Evolutionary conservation across 2,888 invertebrate genomes (phyloP).

Genomic region (Campaea margaritaria): DNA sequence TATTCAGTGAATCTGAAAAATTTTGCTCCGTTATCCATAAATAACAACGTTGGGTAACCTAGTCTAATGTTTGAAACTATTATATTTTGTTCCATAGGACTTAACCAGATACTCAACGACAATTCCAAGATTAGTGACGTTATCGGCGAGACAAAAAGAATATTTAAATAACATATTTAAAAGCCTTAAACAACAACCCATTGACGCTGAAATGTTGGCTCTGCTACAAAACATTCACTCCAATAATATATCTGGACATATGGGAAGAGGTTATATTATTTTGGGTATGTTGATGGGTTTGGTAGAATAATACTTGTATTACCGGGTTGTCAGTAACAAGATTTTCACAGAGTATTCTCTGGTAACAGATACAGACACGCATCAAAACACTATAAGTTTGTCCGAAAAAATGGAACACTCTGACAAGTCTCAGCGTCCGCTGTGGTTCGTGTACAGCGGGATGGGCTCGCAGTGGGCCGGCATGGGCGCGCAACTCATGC

Average conservation of each 20-base stretch:
- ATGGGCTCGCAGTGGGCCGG: constrained; percentile 1
- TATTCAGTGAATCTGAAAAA: no score
- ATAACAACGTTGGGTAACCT: no score
- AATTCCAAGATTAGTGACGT: constrained; percentile 62
- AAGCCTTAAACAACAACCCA: constrained; percentile 58
- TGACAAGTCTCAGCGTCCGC: not conserved
- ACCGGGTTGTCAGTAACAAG: no score
- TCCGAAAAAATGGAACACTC: constrained; percentile 56
- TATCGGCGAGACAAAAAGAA: constrained; percentile 65
- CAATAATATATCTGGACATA: constrained; percentile 60
- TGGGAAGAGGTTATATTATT: constrained; percentile 68
- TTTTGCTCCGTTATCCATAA: no score
- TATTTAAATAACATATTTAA: constrained; percentile 56
- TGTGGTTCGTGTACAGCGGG: constrained; percentile 2
- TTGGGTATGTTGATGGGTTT: constrained; percentile 53
- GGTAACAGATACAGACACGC: constrained; percentile 52
- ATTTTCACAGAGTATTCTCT: not conserved
- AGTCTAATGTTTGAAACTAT: no score
- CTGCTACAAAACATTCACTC: constrained; percentile 67
- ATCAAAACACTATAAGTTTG: constrained; percentile 56
- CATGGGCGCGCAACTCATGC: constrained; percentile 1
- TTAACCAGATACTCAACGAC: constrained; percentile 54
- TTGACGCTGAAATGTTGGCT: constrained; percentile 71
- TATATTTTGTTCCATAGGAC: constrained; percentile 48
- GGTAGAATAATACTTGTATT: not conserved